Evolutionary conservation across 2,113 vertebrate genomes (phyloP).

Genomic region (Cynoglossus semilaevis): DNA sequence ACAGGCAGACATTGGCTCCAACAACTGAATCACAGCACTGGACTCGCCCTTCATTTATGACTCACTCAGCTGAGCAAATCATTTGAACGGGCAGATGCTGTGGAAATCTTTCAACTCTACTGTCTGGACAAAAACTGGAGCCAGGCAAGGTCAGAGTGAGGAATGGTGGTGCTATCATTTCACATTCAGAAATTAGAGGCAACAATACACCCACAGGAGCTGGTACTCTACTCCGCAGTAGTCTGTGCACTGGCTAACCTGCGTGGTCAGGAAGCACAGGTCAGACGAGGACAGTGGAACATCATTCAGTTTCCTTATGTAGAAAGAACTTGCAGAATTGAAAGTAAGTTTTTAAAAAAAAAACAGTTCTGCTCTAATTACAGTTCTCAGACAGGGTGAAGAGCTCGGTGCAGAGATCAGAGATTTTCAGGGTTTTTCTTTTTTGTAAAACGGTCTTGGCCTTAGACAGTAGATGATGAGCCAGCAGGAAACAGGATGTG

Average conservation of each 20-base stretch:
- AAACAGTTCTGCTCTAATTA: constrained; percentile 8
- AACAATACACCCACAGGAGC: constrained; percentile 15
- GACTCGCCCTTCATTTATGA: constrained; percentile 28
- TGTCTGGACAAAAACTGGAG: constrained; percentile 34
- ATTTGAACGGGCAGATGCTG: constrained; percentile 30
- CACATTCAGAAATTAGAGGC: constrained; percentile 9
- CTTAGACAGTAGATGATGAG: constrained; percentile 28
- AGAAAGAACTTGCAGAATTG: constrained; percentile 23
- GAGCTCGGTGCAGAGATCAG: constrained; percentile 16
- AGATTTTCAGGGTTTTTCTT: constrained; percentile 28
- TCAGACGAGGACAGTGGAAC: constrained; percentile 51
- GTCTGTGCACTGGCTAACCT: constrained; percentile 27
- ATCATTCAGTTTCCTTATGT: constrained; percentile 22
- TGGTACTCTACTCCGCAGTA: constrained; percentile 16
- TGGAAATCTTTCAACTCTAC: constrained; percentile 35
- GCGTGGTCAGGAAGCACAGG: constrained; percentile 32
- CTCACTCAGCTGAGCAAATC: constrained; percentile 39
- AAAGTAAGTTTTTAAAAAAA: constrained; percentile 33
- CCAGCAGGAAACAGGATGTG: constrained; percentile 54
- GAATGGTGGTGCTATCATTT: constrained; percentile 19
- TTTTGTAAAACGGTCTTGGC: constrained; percentile 20
- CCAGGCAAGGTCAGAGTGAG: constrained; percentile 36
- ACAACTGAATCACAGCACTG: constrained; percentile 17
- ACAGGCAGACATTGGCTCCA: constrained; percentile 9
- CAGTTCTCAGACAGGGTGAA: constrained; percentile 11